Evolutionary conservation across 2,113 vertebrate genomes (phyloP), one percentile per base, ranked within the genome.

Genomic region (Tylochromis polylepis): DNA sequence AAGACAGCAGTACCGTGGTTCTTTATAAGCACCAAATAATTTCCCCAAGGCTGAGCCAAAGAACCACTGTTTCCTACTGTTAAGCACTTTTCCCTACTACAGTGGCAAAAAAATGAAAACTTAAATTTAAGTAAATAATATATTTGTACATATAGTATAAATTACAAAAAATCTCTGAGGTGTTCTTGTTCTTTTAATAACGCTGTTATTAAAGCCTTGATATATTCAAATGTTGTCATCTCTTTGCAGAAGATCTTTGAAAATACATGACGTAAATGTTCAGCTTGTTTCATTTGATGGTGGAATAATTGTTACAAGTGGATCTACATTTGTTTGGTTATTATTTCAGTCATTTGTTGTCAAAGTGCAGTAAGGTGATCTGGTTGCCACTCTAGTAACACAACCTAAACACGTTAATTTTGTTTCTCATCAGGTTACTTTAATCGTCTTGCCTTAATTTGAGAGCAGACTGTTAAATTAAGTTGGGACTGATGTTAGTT

Each of bases 401-500:
- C 6, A 22, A 20, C 16, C 43, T 77, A 51, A 77, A 77, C 27
- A 51, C 24, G 51, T 51, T 49, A 27, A 18, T 18, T 51, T 20
- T 51, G 49, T 34, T 77, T 77, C 46, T 77, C 24, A 51, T 53
- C 72, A 77, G 20, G 24, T 51, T 49, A 78, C 34, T 4, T 83
- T 57, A 22, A 85, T 81, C 8, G 57, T 78, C 67, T 85, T 84
- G 89, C 90, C 91, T 93, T 92, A 91, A 83, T 72, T 57, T 41
- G 78, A 60, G 51, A 85, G 60, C n/a, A 80, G 85, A 86, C 89
- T 85, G 62, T 81, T 88, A 27, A 15, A 24, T 86, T 16, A 53
- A 27, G 15, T 72, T 16, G 11, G 22, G 80, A 84, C 20, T 43
- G 11, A 57, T 0, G 2, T 53, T 77, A 53, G 27, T 60, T 51